phyloP scores from a whole-genome alignment of 2,113 vertebrate genomes.

The Bos taurus region ARS-UCD2.0 NC_037328.1:24908001-24908500 shows the following conservation, averaged over 20 bases:
- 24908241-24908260: neutral
- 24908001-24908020: neutral
- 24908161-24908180: neutral
- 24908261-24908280: neutral
- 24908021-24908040: neutral
- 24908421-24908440: neutral
- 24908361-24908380: neutral
- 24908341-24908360: neutral
- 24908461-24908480: neutral
- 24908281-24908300: neutral
- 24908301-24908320: neutral
- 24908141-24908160: neutral
- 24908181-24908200: neutral
- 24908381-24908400: neutral
- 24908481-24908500: neutral
- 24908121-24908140: neutral
- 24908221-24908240: neutral
- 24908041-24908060: neutral
- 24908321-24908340: neutral
- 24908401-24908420: neutral
- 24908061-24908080: neutral
- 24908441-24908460: neutral
- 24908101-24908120: neutral
- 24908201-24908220: neutral
- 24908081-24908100: neutral